phyloP scores from a whole-genome alignment of 2,797 vertebrate species.

The Lophotriccus pileatus region DNA sequence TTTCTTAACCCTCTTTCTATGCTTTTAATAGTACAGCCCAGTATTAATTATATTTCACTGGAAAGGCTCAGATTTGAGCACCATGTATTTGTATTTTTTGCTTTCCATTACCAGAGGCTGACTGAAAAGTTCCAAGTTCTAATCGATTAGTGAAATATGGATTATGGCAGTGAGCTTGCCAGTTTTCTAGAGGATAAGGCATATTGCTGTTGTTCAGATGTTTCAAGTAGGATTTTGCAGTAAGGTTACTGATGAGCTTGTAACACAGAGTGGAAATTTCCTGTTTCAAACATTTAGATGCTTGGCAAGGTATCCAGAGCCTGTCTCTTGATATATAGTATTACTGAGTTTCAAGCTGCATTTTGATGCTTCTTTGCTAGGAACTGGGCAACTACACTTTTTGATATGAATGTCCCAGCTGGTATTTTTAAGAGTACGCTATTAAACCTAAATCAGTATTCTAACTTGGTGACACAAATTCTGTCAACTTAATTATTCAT shows the following conservation, averaged over 20 bases:
- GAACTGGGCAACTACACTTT: neutral
- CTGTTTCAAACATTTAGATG: neutral
- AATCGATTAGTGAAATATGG: neutral
- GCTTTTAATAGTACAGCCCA: neutral
- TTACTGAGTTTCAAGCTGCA: neutral
- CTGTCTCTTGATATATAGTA: neutral
- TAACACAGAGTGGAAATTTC: conserved; percentile 24
- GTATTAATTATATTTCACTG: neutral
- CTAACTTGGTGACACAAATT: neutral
- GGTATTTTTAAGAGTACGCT: neutral
- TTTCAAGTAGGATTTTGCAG: neutral
- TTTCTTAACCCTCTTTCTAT: neutral
- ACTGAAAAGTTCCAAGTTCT: neutral
- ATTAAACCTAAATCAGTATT: neutral
- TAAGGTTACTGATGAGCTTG: neutral
- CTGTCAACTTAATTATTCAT: neutral
- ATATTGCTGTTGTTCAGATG: neutral
- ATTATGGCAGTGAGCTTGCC: neutral
- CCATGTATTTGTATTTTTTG: neutral
- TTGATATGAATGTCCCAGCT: neutral
- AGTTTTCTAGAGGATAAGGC: neutral
- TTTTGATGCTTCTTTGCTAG: neutral
- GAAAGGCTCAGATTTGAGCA: neutral
- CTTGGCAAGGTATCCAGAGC: neutral
- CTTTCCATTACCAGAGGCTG: neutral